Conservation (phyloP, 2,797 vertebrate species). For the Coregonus ussuriensis region DNA sequence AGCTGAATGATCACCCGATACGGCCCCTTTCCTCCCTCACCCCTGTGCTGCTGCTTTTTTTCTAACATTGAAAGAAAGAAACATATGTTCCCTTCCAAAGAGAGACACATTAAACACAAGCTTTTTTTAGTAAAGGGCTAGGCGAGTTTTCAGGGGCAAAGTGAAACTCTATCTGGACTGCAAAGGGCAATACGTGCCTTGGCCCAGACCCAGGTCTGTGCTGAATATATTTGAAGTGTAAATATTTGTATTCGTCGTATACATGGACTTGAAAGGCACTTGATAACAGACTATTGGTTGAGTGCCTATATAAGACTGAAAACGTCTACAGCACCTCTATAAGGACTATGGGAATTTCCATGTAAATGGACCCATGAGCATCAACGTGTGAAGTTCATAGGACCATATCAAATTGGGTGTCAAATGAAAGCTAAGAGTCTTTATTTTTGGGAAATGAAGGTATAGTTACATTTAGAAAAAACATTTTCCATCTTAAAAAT, state of each 20-base stretch:
- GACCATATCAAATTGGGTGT: slow-evolving; percentile 68
- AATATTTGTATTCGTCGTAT: slow-evolving; percentile 79
- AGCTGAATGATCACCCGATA: slow-evolving; percentile 56
- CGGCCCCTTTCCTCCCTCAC: slow-evolving; percentile 33
- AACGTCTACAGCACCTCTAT: slow-evolving; percentile 54
- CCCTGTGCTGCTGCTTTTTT: slow-evolving; percentile 3
- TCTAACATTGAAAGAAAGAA: slow-evolving; percentile 68
- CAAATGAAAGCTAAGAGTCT: too few relatives aligned
- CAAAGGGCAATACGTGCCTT: slow-evolving; percentile 74
- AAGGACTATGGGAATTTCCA: slow-evolving; percentile 54
- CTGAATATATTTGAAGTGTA: slow-evolving; percentile 73
- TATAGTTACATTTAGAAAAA: too few relatives aligned
- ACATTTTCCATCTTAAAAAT: too few relatives aligned
- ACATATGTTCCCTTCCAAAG: slow-evolving; percentile 67
- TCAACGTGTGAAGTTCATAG: slow-evolving; percentile 23
- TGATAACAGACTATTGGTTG: slow-evolving; percentile 72
- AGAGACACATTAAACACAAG: slow-evolving; percentile 71
- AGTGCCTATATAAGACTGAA: slow-evolving; percentile 47
- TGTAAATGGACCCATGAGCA: slow-evolving; percentile 30
- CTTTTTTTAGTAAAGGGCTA: slow-evolving; percentile 68
- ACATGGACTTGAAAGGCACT: slow-evolving; percentile 71
- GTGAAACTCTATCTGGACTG: slow-evolving; percentile 71
- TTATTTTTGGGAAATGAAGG: too few relatives aligned
- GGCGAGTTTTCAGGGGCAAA: slow-evolving; percentile 69
- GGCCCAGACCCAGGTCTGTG: slow-evolving; percentile 59